Base-by-base conservation (phyloP, 2,797 vertebrate genomes). In the Kryptolebias ocellatus region DNA sequence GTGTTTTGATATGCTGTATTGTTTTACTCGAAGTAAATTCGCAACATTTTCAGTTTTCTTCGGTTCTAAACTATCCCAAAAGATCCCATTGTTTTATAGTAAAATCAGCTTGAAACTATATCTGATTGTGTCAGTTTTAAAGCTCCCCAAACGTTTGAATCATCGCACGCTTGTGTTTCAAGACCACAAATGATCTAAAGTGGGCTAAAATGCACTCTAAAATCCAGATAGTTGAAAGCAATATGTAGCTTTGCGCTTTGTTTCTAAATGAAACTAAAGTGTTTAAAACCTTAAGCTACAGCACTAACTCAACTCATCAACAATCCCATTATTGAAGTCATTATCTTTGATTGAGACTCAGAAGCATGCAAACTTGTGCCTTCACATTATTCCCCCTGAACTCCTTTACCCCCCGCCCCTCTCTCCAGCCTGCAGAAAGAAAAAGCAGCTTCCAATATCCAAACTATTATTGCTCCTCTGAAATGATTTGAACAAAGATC, bases 341-440 rank as follows among this genome's bases (percentile, higher is more conserved):
- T 83, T 72, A 72, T 56, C 46, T 80, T 71, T 73, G 60, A 85
- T 72, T 71, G 69, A 54, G 75, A 79, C 55, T 71, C 71, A 81
- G 71, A 90, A 78, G 86, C 85, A 90, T 92, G 88, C 84, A 77
- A 78, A 71, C 83, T 81, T 84, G 90, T 92, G 90, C 90, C 89
- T 92, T 90, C 71, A 67, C 78, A n/a, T 79, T 55, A 66, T 70
- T 37, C 58, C 69, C 60, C 37, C 2, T 5, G 6, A 59, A 11
- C 9, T 9, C 47, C n/a, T 24, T 24, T 24, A 24, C 20, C 20
- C 8, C 46, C 17, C 47, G 12, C 49, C 59, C 46, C 17, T 31
- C 52, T 60, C 57, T 70, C 51, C 15, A 60, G 72, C 79, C 76
- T 70, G 81, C 74, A 72, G 70, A 57, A 77, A 87, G 71, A 73